phyloP scores from a whole-genome alignment of 2,888 invertebrate species.

The Gortyna flavago region DNA sequence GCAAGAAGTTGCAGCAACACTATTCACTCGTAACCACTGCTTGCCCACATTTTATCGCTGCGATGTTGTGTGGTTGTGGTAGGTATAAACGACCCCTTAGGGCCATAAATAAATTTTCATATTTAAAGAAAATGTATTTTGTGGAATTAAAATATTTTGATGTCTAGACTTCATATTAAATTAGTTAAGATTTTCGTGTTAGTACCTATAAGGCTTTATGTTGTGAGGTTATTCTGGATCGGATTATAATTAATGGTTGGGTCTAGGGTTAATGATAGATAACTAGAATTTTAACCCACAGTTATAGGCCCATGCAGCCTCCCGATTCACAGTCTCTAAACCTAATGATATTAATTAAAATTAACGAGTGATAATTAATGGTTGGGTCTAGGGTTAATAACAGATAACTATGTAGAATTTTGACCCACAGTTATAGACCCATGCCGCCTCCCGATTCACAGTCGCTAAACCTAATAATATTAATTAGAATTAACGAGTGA shows the following conservation, averaged over 20 bases:
- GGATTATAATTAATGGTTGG: neutral
- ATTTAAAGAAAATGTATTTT: slow-evolving; percentile 14
- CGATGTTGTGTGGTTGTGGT: neutral
- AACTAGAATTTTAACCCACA: neutral
- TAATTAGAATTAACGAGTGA: slow-evolving; percentile 31
- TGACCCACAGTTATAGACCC: neutral
- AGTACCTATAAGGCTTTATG: neutral
- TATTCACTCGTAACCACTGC: neutral
- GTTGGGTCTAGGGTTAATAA: neutral
- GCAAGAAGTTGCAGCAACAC: neutral
- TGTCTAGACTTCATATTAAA: slow-evolving; percentile 23
- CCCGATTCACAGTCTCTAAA: slow-evolving; percentile 7
- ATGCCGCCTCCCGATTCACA: slow-evolving; percentile 14
- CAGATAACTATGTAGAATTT: slow-evolving; percentile 2
- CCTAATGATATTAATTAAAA: slow-evolving; percentile 29
- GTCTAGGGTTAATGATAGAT: neutral
- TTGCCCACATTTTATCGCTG: neutral
- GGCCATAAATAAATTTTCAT: slow-evolving; percentile 2
- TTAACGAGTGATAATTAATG: slow-evolving; percentile 30
- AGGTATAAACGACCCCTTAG: neutral
- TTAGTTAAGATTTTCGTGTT: slow-evolving; percentile 1
- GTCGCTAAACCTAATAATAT: slow-evolving; percentile 16
- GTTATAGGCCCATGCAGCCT: slow-evolving; percentile 13
- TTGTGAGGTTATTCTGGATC: neutral
- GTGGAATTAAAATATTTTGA: slow-evolving; percentile 13